phyloP scores from a whole-genome alignment of 2,797 vertebrate species.

The Cyclopterus lumpus region DNA sequence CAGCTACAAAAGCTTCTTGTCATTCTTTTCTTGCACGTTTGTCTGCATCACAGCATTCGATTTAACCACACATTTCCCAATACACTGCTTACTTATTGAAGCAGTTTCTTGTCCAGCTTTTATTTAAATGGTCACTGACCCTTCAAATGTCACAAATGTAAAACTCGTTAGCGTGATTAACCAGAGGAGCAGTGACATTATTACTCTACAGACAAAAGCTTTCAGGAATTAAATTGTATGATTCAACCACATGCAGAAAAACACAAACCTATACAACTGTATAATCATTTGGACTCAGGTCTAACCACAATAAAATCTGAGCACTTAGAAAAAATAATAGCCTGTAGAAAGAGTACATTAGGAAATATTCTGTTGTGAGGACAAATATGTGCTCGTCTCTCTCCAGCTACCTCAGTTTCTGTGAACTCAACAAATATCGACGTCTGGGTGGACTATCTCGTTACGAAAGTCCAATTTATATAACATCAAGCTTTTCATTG shows the following conservation, averaged over 20 bases:
- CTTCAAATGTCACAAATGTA: slow-evolving; percentile 4
- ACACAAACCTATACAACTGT: neutral
- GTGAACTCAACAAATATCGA: slow-evolving; percentile 28
- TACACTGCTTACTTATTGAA: neutral
- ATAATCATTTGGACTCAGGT: neutral
- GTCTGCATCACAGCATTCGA: slow-evolving; percentile 6
- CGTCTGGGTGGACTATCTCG: slow-evolving; percentile 19
- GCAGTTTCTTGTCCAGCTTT: neutral
- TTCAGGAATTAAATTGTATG: slow-evolving; percentile 2
- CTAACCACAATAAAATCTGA: neutral
- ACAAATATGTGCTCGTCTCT: slow-evolving; percentile 27
- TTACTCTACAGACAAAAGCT: slow-evolving; percentile 4
- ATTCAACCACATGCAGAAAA: slow-evolving; percentile 13
- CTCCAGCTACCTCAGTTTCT: slow-evolving; percentile 15
- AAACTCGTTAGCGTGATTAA: slow-evolving; percentile 9
- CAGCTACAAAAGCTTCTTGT: neutral
- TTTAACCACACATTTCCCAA: slow-evolving; percentile 7
- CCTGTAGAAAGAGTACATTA: neutral
- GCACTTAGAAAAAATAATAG: neutral
- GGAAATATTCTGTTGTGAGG: neutral
- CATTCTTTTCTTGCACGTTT: neutral
- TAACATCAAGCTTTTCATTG: slow-evolving; percentile 45
- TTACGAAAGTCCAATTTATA: slow-evolving; percentile 35
- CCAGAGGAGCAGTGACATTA: neutral
- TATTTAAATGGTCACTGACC: neutral